Percentiles rank a stretch among this genome's conserved stretches.
phyloP scores from a whole-genome alignment of 2,113 vertebrate genomes.

The Psilopsiagon aurifrons region DNA sequence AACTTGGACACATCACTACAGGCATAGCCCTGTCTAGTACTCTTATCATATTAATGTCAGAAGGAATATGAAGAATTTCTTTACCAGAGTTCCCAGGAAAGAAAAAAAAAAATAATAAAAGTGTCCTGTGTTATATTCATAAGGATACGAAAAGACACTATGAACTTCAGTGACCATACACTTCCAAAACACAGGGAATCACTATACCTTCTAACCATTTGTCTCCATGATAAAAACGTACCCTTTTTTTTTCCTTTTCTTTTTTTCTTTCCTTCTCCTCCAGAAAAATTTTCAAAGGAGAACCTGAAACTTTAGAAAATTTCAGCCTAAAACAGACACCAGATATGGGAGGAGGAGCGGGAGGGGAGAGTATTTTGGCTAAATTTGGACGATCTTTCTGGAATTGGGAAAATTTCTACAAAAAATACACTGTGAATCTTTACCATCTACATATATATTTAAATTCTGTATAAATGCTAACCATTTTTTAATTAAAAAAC shows the following conservation, averaged over 20 bases:
- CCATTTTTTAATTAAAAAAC: background rate
- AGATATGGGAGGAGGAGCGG: background rate
- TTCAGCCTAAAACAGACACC: background rate
- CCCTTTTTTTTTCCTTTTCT: rapidly evolving
- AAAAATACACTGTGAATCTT: background rate
- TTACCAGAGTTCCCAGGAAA: background rate
- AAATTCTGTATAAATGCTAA: background rate
- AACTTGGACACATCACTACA: background rate
- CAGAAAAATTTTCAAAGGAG: background rate
- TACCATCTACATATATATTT: background rate
- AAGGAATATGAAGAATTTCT: background rate
- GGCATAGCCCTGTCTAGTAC: background rate
- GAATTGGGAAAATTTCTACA: background rate
- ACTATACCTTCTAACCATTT: background rate
- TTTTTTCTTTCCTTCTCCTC: background rate
- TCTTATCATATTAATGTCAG: background rate
- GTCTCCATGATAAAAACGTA: background rate
- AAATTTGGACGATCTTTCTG: background rate
- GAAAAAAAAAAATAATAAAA: background rate
- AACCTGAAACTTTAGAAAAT: background rate
- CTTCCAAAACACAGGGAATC: background rate
- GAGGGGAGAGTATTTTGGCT: background rate
- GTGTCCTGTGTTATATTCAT: background rate
- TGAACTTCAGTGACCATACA: background rate
- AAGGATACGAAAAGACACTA: background rate